These are phyloP conservation scores for Cephalopholis sonnerati DNA, from an alignment of 2,113 vertebrate species.

Conservation along the genomic window DNA sequence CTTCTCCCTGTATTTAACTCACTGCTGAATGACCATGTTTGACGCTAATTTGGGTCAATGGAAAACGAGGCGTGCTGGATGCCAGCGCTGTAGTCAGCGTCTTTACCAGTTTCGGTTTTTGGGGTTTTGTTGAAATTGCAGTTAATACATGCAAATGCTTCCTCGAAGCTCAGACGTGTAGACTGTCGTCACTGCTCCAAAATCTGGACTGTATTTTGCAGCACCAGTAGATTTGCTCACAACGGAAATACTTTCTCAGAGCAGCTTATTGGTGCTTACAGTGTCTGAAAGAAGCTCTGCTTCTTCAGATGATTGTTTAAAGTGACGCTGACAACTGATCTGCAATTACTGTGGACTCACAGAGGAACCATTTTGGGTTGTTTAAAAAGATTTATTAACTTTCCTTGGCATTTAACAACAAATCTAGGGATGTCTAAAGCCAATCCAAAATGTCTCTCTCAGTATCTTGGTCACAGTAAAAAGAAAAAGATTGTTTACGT, in stretches of 20 bases:
- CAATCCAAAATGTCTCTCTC: too few species aligned
- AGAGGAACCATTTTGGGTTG: neutral
- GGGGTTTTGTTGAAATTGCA: conserved; percentile 45
- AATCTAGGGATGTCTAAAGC: too few species aligned
- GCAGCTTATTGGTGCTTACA: neutral
- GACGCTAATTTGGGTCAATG: conserved; percentile 56
- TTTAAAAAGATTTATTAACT: neutral
- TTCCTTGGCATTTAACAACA: neutral
- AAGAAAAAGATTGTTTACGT: too few species aligned
- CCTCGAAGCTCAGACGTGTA: conserved; percentile 19
- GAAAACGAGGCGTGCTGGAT: conserved; percentile 46
- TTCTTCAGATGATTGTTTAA: neutral
- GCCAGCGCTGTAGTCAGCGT: conserved; percentile 64
- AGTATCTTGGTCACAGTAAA: too few species aligned
- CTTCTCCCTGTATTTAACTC: conserved; percentile 56
- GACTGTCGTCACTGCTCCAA: conserved; percentile 28
- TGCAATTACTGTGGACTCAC: neutral
- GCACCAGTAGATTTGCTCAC: neutral
- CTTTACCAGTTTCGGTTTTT: conserved; percentile 51
- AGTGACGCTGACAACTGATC: neutral
- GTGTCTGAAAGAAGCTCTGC: conserved; percentile 8
- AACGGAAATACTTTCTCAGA: conserved; percentile 16
- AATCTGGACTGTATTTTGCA: neutral
- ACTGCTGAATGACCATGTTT: conserved; percentile 56
- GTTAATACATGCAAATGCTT: conserved; percentile 60